A percentile compares a stretch with the other conserved stretches of the same genome.
Conservation (phyloP, 2,888 invertebrate species). For the Escarpia spicata region DNA sequence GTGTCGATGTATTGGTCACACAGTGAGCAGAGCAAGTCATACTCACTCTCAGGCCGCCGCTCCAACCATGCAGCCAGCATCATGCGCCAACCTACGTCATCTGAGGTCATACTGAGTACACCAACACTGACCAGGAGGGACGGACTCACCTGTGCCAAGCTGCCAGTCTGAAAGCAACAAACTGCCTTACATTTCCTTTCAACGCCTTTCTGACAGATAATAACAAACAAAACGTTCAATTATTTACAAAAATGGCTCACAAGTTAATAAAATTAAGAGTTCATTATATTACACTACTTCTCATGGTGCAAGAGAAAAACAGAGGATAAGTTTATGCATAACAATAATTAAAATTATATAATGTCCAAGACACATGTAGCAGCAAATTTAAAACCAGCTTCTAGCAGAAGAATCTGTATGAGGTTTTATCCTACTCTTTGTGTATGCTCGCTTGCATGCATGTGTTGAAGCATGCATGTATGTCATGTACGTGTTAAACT, state of each 20-base stretch:
- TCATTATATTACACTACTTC: not conserved
- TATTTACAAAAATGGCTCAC: not conserved
- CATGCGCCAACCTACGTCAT: conserved; percentile 62
- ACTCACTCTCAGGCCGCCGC: conserved; percentile 50
- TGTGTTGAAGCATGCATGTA: not conserved
- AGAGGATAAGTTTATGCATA: not conserved
- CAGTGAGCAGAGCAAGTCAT: conserved; percentile 51
- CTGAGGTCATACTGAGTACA: conserved; percentile 44
- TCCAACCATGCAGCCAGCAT: conserved; percentile 62
- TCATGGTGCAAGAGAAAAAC: not conserved
- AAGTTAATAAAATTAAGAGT: not conserved
- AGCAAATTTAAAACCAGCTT: not conserved
- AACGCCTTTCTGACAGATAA: not conserved
- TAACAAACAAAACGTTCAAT: not conserved
- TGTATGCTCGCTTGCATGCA: no score
- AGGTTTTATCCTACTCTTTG: not conserved
- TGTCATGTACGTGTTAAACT: not conserved
- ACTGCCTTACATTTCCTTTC: not conserved
- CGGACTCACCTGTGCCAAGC: conserved; percentile 55
- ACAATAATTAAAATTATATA: not conserved
- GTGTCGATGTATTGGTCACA: conserved; percentile 32
- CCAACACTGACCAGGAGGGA: conserved; percentile 59
- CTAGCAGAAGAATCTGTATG: not conserved
- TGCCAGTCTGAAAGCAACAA: conserved; percentile 50
- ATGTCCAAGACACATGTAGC: not conserved